A percentile compares a stretch with the other conserved stretches of the same genome.
phyloP scores from a whole-genome alignment of 2,113 vertebrate genomes.

The Indicator maculatus region DNA sequence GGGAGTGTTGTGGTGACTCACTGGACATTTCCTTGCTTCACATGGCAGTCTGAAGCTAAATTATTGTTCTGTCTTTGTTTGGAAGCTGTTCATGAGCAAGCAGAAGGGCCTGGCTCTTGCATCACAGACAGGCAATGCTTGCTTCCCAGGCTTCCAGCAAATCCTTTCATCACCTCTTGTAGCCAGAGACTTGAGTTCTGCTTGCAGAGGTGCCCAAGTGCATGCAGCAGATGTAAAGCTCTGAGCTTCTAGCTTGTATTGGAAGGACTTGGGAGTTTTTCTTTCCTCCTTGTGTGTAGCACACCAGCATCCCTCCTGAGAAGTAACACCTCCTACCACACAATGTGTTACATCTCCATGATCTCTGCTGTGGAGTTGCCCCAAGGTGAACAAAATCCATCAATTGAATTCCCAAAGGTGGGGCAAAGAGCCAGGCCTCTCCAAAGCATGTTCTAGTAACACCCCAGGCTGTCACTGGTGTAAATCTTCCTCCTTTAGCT shows the following conservation, averaged over 20 bases:
- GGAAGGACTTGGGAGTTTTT: background rate
- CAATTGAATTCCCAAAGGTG: rapidly evolving
- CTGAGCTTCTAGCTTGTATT: background rate
- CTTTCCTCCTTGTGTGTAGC: background rate
- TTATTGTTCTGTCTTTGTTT: background rate
- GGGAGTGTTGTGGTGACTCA: background rate
- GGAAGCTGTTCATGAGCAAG: background rate
- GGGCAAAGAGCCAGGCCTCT: background rate
- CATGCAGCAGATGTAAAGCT: background rate
- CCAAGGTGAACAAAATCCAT: background rate
- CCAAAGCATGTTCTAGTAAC: background rate
- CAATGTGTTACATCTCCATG: background rate
- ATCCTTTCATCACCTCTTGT: background rate
- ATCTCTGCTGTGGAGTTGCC: rapidly evolving
- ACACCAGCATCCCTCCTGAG: background rate
- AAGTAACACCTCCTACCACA: background rate
- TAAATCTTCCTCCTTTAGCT: background rate
- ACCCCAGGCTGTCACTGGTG: background rate
- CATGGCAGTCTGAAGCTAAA: rapidly evolving
- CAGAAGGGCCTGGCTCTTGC: background rate
- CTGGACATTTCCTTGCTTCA: background rate
- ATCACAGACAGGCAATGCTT: background rate
- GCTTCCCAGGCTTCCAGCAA: background rate
- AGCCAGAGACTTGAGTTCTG: background rate
- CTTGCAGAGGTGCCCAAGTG: background rate